Evolutionary conservation across 2,797 vertebrate species (phyloP), one percentile per base, ranked within the genome.

Genomic region (Coregonus sp.): DNA sequence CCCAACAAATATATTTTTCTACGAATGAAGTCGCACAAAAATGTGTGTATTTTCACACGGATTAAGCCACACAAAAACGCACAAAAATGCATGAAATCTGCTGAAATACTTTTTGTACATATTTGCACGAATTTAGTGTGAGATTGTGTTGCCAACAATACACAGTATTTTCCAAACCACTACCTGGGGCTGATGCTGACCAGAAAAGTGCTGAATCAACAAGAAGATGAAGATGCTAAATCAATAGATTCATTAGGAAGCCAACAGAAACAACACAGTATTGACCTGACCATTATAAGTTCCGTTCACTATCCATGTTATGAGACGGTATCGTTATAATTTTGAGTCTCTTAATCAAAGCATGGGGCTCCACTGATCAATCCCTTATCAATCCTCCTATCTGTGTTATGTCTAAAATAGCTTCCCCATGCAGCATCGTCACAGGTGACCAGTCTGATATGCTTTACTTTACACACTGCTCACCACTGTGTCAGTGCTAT

Each of bases 391-490:
- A 9, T 4, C 31, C 12, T 66, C 63, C 12, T 31, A 16, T 18
- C 11, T 4, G 35, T 33, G 54, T 76, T 72, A 78, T 59, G 77
- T 67, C n/a, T 11, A 11, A 68, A 75, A 71, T 71, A n/a, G 12
- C 31, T 51, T 9, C 25, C 56, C 52, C 11, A 15, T 5, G 4
- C 65, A 20, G 16, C 35, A 16, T 35, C 0, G 74, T 86, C 69
- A 67, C 66, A 77, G 73, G 73, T 80, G 68, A 84, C 69, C 86
- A 81, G 76, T 77, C 82, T 14, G 1, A 73, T 77, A 77, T 77
- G 76, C 79, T 75, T 79, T 80, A 67, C 76, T 74, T 78, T 80
- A 67, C 59, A 29, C 72, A 40, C 65, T 0, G 50, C 72, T 81
- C 68, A 52, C 75, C 6, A 9, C 29, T 18, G 69, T 47, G 70